Percentiles rank a stretch among this genome's conserved stretches.
These are phyloP conservation scores for Nibea coibor DNA, from an alignment of 2,113 vertebrate genomes.

Conservation along the genomic window DNA sequence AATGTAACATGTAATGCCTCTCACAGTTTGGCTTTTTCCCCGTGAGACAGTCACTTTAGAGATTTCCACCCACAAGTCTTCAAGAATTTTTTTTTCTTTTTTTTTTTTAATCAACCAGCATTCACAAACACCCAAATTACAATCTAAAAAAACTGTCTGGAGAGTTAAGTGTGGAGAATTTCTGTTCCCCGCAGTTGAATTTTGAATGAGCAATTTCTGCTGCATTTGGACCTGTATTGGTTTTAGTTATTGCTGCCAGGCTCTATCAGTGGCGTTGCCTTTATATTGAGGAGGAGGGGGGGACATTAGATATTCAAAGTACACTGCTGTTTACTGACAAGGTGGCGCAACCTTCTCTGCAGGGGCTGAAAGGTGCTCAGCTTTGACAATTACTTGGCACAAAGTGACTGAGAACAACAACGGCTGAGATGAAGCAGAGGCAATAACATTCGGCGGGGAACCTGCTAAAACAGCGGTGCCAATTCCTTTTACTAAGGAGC, in stretches of 20 bases:
- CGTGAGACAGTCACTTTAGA: slow-evolving; percentile 25
- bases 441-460: slow-evolving; percentile 67
- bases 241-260: slow-evolving; percentile 63
- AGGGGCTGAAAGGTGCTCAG: slow-evolving; percentile 77
- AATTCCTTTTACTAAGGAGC: slow-evolving; percentile 72
- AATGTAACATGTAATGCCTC: slow-evolving; percentile 30
- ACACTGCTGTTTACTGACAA: slow-evolving; percentile 71
- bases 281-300: slow-evolving; percentile 29
- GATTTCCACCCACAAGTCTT: slow-evolving; percentile 25
- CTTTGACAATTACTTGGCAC: slow-evolving; percentile 79
- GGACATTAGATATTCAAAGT: slow-evolving; percentile 78
- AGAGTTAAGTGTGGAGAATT: slow-evolving; percentile 20
- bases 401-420: slow-evolving; percentile 78
- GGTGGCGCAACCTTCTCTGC: slow-evolving; percentile 63
- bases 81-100: slow-evolving; percentile 9
- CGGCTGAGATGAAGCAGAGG: slow-evolving; percentile 65
- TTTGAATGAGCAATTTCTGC: slow-evolving; percentile 59
- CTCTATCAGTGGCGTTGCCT: slow-evolving; percentile 58
- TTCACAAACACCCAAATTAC: slow-evolving; percentile 57
- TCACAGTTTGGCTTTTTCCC: slow-evolving; percentile 25
- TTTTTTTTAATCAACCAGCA: background rate
- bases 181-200: slow-evolving; percentile 50
- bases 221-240: slow-evolving; percentile 49
- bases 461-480: slow-evolving; percentile 61
- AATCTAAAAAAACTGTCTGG: slow-evolving; percentile 60